Conservation (phyloP, 2,113 vertebrate species). For the Neoarius graeffei region DNA sequence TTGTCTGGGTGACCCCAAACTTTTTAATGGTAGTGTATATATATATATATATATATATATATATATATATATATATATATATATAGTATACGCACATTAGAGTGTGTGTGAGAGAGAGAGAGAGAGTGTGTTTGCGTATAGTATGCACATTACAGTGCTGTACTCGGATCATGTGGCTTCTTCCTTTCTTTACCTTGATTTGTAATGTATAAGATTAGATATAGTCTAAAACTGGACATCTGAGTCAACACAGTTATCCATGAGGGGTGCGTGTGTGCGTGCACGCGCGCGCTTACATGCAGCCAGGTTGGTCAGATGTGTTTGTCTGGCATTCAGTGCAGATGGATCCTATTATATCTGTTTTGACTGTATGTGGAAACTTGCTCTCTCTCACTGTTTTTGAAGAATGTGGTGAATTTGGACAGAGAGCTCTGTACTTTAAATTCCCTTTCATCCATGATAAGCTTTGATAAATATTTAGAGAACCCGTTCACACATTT, state of each 20-base stretch:
- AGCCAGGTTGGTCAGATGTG: conserved; percentile 28
- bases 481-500: conserved; percentile 7
- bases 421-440: conserved; percentile 14
- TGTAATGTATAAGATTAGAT: not conserved
- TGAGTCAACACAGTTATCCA: not conserved
- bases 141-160: not conserved
- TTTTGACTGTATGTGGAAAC: conserved; percentile 45
- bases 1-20: no score
- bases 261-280: not conserved
- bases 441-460: conserved; percentile 8
- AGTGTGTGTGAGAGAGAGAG: not conserved
- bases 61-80: not conserved
- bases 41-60: no score
- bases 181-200: not conserved
- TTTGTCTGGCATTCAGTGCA: conserved; percentile 54
- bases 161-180: not conserved
- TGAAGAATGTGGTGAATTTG: conserved; percentile 36
- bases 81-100: not conserved
- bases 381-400: conserved; percentile 21
- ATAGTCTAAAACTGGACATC: no score
- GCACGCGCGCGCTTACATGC: not conserved
- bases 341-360: conserved; percentile 54
- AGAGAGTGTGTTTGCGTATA: not conserved
- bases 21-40: no score
- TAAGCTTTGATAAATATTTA: conserved; percentile 53